Evolutionary conservation across 2,888 invertebrate genomes (phyloP).

Genomic region (Xanthorhoe spadicearia): DNA sequence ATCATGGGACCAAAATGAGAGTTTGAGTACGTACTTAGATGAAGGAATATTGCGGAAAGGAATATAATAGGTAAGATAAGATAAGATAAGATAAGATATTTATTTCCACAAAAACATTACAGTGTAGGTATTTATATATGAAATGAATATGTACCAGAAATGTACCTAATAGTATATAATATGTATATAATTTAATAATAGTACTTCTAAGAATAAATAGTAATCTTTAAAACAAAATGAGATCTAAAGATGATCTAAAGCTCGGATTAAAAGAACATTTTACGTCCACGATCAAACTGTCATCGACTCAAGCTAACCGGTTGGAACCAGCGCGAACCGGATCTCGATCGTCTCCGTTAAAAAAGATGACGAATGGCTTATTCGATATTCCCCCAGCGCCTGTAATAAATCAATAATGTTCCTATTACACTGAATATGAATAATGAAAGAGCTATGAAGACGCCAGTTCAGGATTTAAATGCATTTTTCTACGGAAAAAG

Average conservation of each 20-base stretch:
- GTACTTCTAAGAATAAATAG: too few species aligned
- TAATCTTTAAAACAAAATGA: too few species aligned
- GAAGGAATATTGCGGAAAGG: too few species aligned
- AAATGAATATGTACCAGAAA: too few species aligned
- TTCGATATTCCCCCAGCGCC: constrained; percentile 55
- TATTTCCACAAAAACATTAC: too few species aligned
- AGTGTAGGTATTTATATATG: too few species aligned
- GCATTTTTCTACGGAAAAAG: constrained; percentile 27
- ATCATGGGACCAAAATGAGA: constrained; percentile 43
- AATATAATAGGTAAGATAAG: too few species aligned
- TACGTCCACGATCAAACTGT: constrained; percentile 1
- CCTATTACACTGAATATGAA: constrained; percentile 57
- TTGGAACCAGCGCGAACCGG: constrained; percentile 26
- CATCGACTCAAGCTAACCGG: constrained; percentile 3
- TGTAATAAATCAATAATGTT: constrained; percentile 62
- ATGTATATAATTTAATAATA: too few species aligned
- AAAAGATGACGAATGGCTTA: constrained; percentile 60
- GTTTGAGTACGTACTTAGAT: neutral
- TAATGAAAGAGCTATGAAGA: constrained; percentile 53
- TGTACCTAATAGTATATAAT: too few species aligned
- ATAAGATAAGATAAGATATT: too few species aligned
- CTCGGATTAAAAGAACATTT: neutral
- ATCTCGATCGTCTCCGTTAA: constrained; percentile 28
- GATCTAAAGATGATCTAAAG: too few species aligned
- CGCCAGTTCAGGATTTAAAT: constrained; percentile 37